These are phyloP conservation scores for Cerceris ruficornis DNA, from an alignment of 2,888 invertebrate genomes.

Conservation along the genomic window DNA sequence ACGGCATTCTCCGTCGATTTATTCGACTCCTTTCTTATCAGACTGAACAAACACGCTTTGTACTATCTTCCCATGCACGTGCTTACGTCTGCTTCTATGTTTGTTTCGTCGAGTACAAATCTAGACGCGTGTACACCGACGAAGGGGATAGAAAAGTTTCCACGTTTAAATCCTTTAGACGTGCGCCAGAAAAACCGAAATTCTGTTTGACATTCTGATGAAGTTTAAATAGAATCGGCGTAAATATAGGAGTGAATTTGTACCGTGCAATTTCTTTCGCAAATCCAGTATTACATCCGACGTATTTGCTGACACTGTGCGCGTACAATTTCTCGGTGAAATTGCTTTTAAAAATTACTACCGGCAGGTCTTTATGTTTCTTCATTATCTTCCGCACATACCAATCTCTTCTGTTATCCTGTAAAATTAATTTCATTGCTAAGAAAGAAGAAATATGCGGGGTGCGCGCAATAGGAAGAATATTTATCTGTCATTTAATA, in stretches of 20 bases:
- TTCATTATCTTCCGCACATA: not conserved
- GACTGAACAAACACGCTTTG: too few relatives aligned
- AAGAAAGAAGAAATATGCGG: too few relatives aligned
- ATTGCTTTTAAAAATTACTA: slow-evolving; percentile 38
- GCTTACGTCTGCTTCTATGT: too few relatives aligned
- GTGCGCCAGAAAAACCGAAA: slow-evolving; percentile 3
- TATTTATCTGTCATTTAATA: too few relatives aligned
- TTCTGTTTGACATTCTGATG: not conserved
- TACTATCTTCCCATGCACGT: too few relatives aligned
- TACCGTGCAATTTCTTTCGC: slow-evolving; percentile 31
- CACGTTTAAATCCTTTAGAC: not conserved
- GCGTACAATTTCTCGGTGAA: slow-evolving; percentile 31
- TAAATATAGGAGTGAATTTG: slow-evolving; percentile 12
- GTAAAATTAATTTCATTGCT: not conserved
- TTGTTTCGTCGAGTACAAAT: too few relatives aligned
- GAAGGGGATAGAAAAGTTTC: slow-evolving; percentile 1
- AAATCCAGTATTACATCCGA: slow-evolving; percentile 15
- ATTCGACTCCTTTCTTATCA: too few relatives aligned
- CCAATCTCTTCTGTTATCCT: not conserved
- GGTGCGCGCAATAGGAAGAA: too few relatives aligned
- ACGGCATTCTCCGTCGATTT: too few relatives aligned
- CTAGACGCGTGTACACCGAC: not conserved
- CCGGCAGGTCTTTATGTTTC: slow-evolving; percentile 19
- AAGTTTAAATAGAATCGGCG: slow-evolving; percentile 4
- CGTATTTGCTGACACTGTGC: not conserved